A percentile compares a stretch with the other conserved stretches of the same genome.
Conservation (phyloP, 1,140 invertebrate species). For the Conopomorpha cramerella region DNA sequence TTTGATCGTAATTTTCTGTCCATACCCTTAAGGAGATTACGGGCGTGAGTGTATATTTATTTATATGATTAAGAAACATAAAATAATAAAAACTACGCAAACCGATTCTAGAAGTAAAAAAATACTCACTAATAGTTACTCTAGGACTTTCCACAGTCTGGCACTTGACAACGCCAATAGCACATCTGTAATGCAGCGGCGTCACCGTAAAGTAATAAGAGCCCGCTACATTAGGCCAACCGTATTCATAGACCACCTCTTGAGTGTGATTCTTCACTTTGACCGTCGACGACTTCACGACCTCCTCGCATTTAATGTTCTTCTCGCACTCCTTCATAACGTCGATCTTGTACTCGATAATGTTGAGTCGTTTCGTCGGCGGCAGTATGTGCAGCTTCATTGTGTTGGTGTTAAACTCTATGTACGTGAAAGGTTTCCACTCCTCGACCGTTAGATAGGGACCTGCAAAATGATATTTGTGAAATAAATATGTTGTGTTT, state of each 20-base stretch:
- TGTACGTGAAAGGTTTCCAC: slow-evolving; percentile 45
- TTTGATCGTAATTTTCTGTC: too few relatives aligned
- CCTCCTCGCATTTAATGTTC: slow-evolving; percentile 12
- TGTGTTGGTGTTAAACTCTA: slow-evolving; percentile 25
- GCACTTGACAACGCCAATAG: slow-evolving; percentile 10
- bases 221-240: slow-evolving; percentile 21
- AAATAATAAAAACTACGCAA: slow-evolving; percentile 5
- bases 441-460: slow-evolving; percentile 20
- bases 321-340: slow-evolving; percentile 25
- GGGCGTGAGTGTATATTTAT: too few relatives aligned
- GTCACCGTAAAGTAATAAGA: slow-evolving; percentile 31
- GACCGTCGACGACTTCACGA: slow-evolving; percentile 14
- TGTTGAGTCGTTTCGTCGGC: slow-evolving; percentile 27
- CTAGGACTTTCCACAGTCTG: slow-evolving; percentile 26
- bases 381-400: slow-evolving; percentile 36
- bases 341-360: slow-evolving; percentile 23
- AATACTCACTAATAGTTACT: slow-evolving; percentile 32
- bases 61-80: too few relatives aligned
- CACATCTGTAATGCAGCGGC: slow-evolving; percentile 24
- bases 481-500: too few relatives aligned
- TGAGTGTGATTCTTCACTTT: slow-evolving; percentile 16
- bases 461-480: slow-evolving; percentile 26
- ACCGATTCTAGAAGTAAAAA: slow-evolving; percentile 3
- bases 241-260: slow-evolving; percentile 32
- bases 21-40: too few relatives aligned